Conservation (phyloP, 2,888 invertebrate species). For the Rotaria macrura region DNA sequence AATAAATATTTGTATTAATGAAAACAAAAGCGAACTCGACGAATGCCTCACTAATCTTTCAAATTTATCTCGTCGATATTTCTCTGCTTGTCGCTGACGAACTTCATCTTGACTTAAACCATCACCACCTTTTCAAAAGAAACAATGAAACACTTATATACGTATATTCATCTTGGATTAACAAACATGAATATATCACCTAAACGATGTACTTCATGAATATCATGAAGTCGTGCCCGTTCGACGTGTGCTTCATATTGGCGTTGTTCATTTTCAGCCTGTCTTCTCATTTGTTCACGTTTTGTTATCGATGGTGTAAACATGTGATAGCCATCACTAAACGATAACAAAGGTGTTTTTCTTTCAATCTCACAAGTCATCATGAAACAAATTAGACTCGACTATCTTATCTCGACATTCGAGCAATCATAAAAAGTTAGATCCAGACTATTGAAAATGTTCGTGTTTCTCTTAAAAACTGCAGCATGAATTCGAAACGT, state of each 20-base stretch:
- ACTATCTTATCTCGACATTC: no score
- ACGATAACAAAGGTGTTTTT: no score
- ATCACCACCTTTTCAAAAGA: not conserved
- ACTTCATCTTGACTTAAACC: not conserved
- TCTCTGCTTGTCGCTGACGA: not conserved
- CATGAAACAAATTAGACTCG: no score
- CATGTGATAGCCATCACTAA: not conserved
- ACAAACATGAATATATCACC: not conserved
- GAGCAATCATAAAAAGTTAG: no score
- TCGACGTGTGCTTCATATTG: not conserved
- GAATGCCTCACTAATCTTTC: not conserved
- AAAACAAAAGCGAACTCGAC: not conserved
- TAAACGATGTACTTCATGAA: not conserved
- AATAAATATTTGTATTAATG: not conserved
- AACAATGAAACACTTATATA: not conserved
- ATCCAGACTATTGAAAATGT: no score
- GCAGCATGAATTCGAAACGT: no score
- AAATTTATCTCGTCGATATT: not conserved
- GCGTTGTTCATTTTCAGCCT: not conserved
- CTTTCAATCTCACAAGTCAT: no score
- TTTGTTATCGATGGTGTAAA: not conserved
- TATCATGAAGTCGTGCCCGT: not conserved
- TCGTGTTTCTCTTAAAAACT: no score
- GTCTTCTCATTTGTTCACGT: not conserved
- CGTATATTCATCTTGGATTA: no score